Evolutionary conservation across 2,797 vertebrate genomes (phyloP).

Genomic region (Chlorospingus semifuscus): DNA sequence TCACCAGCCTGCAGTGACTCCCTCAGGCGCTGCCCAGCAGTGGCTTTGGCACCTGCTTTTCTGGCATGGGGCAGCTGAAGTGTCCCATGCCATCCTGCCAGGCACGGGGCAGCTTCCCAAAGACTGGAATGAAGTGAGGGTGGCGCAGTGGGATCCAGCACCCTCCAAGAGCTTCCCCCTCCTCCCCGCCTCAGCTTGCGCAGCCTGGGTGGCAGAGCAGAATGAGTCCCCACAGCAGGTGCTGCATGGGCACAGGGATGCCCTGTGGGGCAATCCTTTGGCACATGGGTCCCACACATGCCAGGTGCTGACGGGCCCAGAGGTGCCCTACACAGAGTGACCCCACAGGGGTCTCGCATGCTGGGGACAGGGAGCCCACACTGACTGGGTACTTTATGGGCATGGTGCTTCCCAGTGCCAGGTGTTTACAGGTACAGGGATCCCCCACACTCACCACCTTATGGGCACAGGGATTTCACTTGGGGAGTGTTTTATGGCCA

Average conservation of each 20-base stretch:
- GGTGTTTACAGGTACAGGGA: not conserved
- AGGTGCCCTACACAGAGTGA: not conserved
- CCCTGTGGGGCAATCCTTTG: not conserved
- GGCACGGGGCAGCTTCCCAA: not conserved
- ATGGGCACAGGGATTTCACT: not conserved
- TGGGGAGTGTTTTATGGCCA: not conserved
- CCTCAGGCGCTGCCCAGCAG: rapidly evolving
- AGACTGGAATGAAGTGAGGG: not conserved
- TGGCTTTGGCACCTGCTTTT: not conserved
- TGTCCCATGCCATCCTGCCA: not conserved
- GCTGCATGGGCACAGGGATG: not conserved
- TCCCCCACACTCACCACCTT: not conserved
- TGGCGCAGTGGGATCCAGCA: not conserved
- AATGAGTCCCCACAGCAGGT: rapidly evolving
- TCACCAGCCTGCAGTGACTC: conserved; percentile 12
- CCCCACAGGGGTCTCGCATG: not conserved
- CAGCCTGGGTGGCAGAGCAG: not conserved
- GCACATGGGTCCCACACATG: not conserved
- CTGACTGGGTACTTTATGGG: not conserved
- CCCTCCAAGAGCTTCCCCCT: not conserved
- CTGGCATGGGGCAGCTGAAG: not conserved
- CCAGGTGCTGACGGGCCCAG: not conserved
- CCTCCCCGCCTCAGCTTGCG: not conserved
- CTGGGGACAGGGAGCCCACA: not conserved
- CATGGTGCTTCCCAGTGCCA: not conserved